Evolutionary conservation across 2,797 vertebrate genomes (phyloP).

Genomic region (Ctenopoma kingsleyae): DNA sequence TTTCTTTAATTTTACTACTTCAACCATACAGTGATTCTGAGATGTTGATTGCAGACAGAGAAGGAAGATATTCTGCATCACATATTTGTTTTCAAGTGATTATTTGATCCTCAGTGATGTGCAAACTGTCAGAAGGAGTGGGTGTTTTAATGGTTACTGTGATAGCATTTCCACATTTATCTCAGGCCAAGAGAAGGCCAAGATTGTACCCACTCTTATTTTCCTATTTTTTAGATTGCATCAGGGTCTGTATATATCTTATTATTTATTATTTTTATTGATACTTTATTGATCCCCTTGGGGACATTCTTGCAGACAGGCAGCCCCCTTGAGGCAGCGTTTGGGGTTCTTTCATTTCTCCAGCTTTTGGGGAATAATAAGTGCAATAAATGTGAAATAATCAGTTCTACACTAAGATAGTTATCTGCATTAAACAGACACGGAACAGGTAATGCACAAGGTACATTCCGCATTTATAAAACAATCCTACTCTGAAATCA

Average conservation of each 20-base stretch:
- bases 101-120: conserved; percentile 15
- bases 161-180: conserved; percentile 25
- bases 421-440: conserved; percentile 5
- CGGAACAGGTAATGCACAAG: neutral
- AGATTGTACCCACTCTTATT: conserved; percentile 23
- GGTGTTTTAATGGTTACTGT: conserved; percentile 10
- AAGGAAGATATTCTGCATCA: conserved; percentile 1
- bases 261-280: no score
- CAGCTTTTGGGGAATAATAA: conserved; percentile 17
- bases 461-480: neutral
- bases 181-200: conserved; percentile 11
- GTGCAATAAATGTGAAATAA: conserved; percentile 25
- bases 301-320: no score
- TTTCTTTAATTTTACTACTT: neutral
- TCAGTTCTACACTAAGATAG: conserved; percentile 8
- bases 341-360: neutral
- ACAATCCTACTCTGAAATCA: neutral
- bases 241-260: conserved; percentile 4
- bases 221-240: conserved; percentile 29
- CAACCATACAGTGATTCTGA: neutral
- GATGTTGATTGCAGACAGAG: neutral
- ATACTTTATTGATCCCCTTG: no score
- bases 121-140: conserved; percentile 3
- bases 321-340: no score
- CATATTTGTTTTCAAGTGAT: conserved; percentile 10